phyloP scores from a whole-genome alignment of 2,113 vertebrate genomes.

The Octodon degus region DNA sequence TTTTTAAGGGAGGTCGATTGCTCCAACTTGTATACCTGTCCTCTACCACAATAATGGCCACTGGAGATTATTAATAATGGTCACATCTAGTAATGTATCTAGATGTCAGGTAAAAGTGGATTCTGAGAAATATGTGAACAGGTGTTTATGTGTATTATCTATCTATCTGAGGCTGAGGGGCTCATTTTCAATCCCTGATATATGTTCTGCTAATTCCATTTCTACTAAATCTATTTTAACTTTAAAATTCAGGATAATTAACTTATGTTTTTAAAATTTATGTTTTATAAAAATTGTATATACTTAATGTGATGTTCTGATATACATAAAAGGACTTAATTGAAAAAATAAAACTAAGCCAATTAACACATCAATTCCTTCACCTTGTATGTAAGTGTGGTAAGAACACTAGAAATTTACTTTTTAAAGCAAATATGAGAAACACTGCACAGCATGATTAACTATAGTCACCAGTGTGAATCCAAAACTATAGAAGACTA shows the following conservation, averaged over 20 bases:
- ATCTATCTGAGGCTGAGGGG: background rate
- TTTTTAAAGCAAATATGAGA: background rate
- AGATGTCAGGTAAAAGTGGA: background rate
- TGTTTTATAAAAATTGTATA: background rate
- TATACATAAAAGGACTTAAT: background rate
- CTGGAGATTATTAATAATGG: no score
- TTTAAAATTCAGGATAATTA: background rate
- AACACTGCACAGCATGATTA: background rate
- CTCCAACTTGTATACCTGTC: background rate
- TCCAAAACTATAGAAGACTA: background rate
- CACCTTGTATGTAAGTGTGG: background rate
- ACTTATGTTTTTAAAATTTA: background rate
- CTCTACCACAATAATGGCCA: background rate
- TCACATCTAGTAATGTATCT: background rate
- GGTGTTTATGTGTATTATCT: background rate
- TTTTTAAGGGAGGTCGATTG: slow-evolving; percentile 15
- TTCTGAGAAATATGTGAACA: background rate
- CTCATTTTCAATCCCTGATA: background rate
- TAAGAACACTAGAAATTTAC: background rate
- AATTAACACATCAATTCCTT: background rate
- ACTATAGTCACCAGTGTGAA: background rate
- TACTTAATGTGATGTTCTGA: background rate
- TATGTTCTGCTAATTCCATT: background rate
- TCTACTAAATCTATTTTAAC: background rate
- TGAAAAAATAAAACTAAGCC: background rate